phyloP scores from a whole-genome alignment of 2,113 vertebrate species.

The Nipponia nippon region DNA sequence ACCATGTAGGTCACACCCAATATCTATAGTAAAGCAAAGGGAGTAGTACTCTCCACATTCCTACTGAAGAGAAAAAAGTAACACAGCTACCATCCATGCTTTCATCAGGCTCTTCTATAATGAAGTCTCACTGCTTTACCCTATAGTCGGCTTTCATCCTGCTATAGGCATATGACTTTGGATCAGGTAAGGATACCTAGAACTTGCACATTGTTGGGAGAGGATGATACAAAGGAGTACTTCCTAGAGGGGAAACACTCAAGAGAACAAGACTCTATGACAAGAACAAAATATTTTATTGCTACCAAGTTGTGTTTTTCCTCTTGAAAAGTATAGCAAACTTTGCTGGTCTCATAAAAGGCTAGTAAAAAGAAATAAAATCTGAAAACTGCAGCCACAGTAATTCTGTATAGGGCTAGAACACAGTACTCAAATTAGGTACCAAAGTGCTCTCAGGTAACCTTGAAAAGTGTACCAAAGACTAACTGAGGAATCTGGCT shows the following conservation, averaged over 20 bases:
- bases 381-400: not conserved
- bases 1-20: too few relatives aligned
- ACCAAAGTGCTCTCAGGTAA: not conserved
- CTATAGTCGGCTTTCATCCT: not conserved
- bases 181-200: not conserved
- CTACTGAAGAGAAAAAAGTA: not conserved
- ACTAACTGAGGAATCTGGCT: not conserved
- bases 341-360: not conserved
- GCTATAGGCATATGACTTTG: not conserved
- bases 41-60: not conserved
- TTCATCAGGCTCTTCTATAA: not conserved
- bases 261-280: not conserved
- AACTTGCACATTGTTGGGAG: not conserved
- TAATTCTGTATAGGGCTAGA: not conserved
- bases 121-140: accelerated
- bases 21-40: not conserved
- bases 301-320: not conserved
- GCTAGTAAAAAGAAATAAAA: not conserved
- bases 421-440: not conserved
- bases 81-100: not conserved
- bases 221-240: not conserved
- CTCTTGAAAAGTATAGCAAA: not conserved
- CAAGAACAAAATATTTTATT: not conserved
- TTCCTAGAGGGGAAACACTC: not conserved
- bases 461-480: not conserved